Percentiles rank a stretch among this genome's conserved stretches.
Conservation (phyloP, 1,140 invertebrate species). For the Cylas formicarius region DNA sequence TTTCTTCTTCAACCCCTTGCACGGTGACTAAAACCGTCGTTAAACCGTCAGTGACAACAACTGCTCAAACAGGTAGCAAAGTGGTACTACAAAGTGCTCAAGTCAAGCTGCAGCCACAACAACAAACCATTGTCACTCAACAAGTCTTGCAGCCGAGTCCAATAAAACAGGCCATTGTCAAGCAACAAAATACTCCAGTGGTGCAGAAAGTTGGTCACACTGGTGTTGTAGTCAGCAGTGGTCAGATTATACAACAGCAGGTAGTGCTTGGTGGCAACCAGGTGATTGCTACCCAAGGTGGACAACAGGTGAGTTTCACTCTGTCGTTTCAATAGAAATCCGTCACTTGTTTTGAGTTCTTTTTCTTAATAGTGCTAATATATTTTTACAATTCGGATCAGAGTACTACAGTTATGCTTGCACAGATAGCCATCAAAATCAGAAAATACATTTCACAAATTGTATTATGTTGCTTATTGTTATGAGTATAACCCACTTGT, state of each 20-base stretch:
- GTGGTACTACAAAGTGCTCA: slow-evolving; percentile 31
- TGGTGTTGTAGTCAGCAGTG: slow-evolving; percentile 27
- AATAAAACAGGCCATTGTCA: slow-evolving; percentile 12
- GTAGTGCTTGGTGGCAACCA: slow-evolving; percentile 36
- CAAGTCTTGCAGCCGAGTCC: slow-evolving; percentile 7
- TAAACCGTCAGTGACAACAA: slow-evolving; percentile 31
- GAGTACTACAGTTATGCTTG: no score
- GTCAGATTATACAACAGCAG: slow-evolving; percentile 34
- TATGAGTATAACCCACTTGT: no score
- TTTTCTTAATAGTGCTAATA: no score
- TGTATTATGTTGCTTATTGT: no score
- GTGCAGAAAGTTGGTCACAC: slow-evolving; percentile 30
- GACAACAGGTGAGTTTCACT: slow-evolving; percentile 34
- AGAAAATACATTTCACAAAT: no score
- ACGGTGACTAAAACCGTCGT: no score
- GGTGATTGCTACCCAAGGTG: slow-evolving; percentile 30
- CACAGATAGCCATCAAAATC: no score
- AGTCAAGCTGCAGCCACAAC: slow-evolving; percentile 23
- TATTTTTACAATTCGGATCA: no score
- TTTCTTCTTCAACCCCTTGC: slow-evolving; percentile 22
- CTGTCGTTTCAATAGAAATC: no score
- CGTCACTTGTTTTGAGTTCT: no score
- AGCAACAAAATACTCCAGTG: slow-evolving; percentile 22
- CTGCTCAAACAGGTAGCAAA: slow-evolving; percentile 35
- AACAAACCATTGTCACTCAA: slow-evolving; percentile 27